Evolutionary conservation across 2,797 vertebrate genomes (phyloP).

Genomic region (Adrianichthys oophorus): DNA sequence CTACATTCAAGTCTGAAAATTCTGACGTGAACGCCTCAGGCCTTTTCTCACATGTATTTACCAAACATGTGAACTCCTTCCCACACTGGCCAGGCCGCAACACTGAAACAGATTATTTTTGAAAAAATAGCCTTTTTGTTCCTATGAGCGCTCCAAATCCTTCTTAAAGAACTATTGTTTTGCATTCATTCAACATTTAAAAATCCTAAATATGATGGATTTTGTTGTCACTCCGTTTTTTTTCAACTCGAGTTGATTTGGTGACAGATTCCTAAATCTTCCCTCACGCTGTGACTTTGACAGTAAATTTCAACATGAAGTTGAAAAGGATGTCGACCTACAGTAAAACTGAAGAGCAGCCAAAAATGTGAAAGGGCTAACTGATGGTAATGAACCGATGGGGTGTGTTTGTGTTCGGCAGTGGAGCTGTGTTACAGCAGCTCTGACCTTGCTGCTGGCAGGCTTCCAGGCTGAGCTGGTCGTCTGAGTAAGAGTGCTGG

Average conservation of each 20-base stretch:
- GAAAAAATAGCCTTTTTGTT: constrained; percentile 33
- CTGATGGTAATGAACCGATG: constrained; percentile 20
- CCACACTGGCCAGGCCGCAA: constrained; percentile 7
- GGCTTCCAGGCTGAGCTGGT: constrained; percentile 42
- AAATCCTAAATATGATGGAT: too few species aligned
- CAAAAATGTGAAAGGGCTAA: constrained; percentile 6
- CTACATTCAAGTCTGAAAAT: constrained; percentile 30
- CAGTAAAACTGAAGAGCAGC: constrained; percentile 13
- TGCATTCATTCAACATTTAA: too few species aligned
- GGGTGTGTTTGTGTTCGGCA: constrained; percentile 29
- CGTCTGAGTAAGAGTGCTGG: constrained; percentile 26
- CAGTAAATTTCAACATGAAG: constrained; percentile 18
- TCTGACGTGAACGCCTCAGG: constrained; percentile 18
- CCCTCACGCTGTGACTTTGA: constrained; percentile 37
- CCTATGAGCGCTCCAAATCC: constrained; percentile 23
- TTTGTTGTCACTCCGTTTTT: too few species aligned
- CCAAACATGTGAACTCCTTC: constrained; percentile 43
- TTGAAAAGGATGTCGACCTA: constrained; percentile 21
- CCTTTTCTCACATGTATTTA: constrained; percentile 49
- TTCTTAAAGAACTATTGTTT: too few species aligned
- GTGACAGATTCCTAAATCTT: not conserved
- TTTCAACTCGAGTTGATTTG: too few species aligned
- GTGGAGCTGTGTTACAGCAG: constrained; percentile 35
- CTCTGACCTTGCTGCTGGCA: constrained; percentile 49
- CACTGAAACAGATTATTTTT: constrained; percentile 34